A percentile compares a stretch with the other conserved stretches of the same genome.
These are phyloP conservation scores for human DNA, from an alignment of 2,113 vertebrate species.

Conservation along the genomic window DNA sequence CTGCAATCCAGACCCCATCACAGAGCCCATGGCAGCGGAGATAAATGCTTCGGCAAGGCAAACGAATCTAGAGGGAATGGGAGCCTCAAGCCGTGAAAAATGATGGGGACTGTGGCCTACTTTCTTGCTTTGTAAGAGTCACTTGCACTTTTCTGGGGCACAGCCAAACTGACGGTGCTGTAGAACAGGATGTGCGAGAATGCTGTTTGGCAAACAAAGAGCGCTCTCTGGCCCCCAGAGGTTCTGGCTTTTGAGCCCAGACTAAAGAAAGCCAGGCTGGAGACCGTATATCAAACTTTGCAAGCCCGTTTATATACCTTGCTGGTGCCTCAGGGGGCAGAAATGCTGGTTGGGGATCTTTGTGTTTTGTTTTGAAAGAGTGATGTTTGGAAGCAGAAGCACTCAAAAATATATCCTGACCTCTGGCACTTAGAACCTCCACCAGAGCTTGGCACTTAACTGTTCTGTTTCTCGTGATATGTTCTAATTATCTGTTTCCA, in stretches of 20 bases:
- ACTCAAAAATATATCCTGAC: not conserved
- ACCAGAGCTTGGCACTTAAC: not conserved
- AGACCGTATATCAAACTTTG: not conserved
- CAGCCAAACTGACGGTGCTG: not conserved
- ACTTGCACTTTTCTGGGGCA: slow-evolving; percentile 58
- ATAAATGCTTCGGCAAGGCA: slow-evolving; percentile 10
- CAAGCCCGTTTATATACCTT: not conserved
- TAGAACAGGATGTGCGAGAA: not conserved
- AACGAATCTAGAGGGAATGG: slow-evolving; percentile 43
- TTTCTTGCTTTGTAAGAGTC: slow-evolving; percentile 52
- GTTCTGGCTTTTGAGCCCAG: not conserved
- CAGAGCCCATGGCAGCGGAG: not conserved
- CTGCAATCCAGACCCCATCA: not conserved
- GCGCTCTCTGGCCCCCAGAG: rapidly evolving
- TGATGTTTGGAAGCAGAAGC: slow-evolving; percentile 32
- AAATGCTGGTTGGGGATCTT: not conserved
- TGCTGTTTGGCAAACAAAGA: not conserved
- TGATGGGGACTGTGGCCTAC: slow-evolving; percentile 43
- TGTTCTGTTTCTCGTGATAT: not conserved
- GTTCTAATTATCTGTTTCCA: slow-evolving; percentile 31
- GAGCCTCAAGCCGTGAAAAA: slow-evolving; percentile 22
- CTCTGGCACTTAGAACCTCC: not conserved
- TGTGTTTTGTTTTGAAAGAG: slow-evolving; percentile 23
- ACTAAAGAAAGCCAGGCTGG: not conserved
- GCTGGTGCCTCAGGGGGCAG: slow-evolving; percentile 12